Conservation (phyloP, 2,113 vertebrate species). For the Agapornis roseicollis region DNA sequence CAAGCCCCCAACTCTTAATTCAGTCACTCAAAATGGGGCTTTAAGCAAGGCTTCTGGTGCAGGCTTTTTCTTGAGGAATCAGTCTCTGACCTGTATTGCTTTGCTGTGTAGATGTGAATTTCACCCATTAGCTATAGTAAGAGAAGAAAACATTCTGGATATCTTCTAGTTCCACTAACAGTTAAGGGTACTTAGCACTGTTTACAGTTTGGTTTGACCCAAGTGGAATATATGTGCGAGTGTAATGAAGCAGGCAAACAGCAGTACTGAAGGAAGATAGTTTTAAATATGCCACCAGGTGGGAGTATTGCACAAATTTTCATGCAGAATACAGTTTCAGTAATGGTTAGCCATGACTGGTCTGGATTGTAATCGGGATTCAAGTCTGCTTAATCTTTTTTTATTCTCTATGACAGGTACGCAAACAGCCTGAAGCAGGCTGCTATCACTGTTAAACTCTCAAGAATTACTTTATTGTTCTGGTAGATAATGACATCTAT, state of each 20-base stretch:
- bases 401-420: not conserved
- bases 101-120: not conserved
- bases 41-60: not conserved
- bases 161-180: not conserved
- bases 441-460: not conserved
- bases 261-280: not conserved
- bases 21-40: not conserved
- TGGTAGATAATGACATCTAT: not conserved
- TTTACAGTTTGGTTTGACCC: not conserved
- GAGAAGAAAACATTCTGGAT: not conserved
- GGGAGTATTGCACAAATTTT: conserved; percentile 7
- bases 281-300: not conserved
- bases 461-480: not conserved
- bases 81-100: rapidly evolving
- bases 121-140: not conserved
- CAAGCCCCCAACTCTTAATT: not conserved
- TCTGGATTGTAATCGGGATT: not conserved
- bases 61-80: not conserved
- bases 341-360: not conserved
- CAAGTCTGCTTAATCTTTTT: not conserved
- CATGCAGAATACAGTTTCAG: not conserved
- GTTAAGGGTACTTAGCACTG: not conserved
- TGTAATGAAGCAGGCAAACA: not conserved
- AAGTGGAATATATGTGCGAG: not conserved
- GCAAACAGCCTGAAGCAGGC: not conserved